These are phyloP conservation scores for Lacerta bilineata DNA, from an alignment of 2,797 vertebrate genomes.

Conservation along the genomic window DNA sequence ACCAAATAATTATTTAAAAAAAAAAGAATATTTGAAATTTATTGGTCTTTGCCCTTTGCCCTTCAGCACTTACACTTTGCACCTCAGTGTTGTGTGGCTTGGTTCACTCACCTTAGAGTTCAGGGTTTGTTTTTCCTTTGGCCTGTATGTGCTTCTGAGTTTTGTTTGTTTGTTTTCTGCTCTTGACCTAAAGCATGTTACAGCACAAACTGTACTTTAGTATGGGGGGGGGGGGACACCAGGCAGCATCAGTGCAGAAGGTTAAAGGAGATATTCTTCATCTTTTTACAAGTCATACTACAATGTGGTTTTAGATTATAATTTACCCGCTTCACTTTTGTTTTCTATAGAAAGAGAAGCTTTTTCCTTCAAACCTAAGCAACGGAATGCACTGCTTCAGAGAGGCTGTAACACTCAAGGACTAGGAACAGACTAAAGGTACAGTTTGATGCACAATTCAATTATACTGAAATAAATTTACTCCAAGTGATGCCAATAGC, in stretches of 20 bases:
- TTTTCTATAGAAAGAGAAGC: not conserved
- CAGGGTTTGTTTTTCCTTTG: not conserved
- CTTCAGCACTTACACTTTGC: too few relatives aligned
- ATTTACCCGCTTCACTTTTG: conserved; percentile 15
- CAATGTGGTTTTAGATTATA: conserved; percentile 9
- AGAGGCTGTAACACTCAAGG: conserved; percentile 9
- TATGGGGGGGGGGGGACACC: too few relatives aligned
- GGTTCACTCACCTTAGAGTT: not conserved
- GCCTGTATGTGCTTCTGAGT: not conserved
- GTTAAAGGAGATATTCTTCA: not conserved
- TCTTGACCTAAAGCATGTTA: not conserved
- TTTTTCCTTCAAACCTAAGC: not conserved
- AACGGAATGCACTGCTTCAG: not conserved
- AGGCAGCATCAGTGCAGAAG: not conserved
- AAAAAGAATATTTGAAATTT: too few relatives aligned
- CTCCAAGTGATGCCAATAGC: conserved; percentile 23
- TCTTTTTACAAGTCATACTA: not conserved
- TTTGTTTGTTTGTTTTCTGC: not conserved
- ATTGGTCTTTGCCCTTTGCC: too few relatives aligned
- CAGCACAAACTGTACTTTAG: not conserved
- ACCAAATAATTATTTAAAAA: too few relatives aligned
- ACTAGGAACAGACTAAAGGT: conserved; percentile 21
- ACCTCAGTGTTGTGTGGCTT: not conserved
- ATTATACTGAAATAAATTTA: conserved; percentile 33
- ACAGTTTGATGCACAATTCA: conserved; percentile 34